Percentiles rank a stretch among this genome's conserved stretches.
Conservation (phyloP, 2,113 vertebrate species). For the Aptenodytes forsteri region DNA sequence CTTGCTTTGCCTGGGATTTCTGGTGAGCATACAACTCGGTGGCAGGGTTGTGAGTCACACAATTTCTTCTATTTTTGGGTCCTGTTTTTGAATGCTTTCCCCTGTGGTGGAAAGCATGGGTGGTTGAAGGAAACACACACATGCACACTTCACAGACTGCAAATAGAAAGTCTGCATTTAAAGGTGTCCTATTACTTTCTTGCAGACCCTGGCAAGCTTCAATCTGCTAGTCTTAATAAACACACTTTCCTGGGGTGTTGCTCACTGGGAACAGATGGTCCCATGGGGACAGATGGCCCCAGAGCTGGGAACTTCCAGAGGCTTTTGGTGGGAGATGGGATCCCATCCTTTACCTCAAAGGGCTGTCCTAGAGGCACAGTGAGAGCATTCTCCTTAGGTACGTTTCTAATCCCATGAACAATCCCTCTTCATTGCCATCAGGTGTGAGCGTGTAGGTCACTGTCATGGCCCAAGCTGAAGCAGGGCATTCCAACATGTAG, state of each 20-base stretch:
- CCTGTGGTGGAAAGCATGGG: background rate
- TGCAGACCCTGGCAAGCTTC: constrained; percentile 33
- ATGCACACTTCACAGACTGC: background rate
- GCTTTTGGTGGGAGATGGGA: constrained; percentile 1
- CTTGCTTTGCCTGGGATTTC: constrained; percentile 16
- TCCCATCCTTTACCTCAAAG: constrained; percentile 1
- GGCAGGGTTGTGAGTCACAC: constrained; percentile 12
- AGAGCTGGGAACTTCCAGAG: constrained; percentile 20
- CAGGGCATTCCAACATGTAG: background rate
- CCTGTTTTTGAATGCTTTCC: constrained; percentile 38
- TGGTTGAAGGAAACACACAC: constrained; percentile 34
- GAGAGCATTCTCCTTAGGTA: background rate
- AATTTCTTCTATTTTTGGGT: constrained; percentile 24
- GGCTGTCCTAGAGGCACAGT: background rate
- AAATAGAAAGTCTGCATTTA: constrained; percentile 58
- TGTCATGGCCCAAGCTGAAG: background rate
- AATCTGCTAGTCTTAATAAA: constrained; percentile 50
- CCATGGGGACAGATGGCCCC: constrained; percentile 2
- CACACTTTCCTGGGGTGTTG: background rate
- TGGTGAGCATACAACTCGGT: background rate
- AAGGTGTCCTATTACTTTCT: constrained; percentile 49
- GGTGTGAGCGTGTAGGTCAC: background rate
- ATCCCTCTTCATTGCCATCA: background rate
- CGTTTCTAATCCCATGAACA: background rate
- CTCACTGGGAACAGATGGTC: constrained; percentile 45